Conservation (phyloP, 2,888 invertebrate genomes). For the Cantharis rustica region DNA sequence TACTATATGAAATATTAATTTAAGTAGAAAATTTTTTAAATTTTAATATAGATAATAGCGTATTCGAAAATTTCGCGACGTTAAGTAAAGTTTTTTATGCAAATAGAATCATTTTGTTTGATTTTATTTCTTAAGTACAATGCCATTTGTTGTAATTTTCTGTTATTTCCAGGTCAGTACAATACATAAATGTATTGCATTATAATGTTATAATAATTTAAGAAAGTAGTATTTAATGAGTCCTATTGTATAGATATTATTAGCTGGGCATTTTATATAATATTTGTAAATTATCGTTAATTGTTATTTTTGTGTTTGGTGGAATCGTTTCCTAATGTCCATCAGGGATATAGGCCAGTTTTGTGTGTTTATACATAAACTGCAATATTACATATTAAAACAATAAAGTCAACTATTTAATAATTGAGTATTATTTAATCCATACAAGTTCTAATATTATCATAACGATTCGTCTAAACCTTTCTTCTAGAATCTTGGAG, state of each 20-base stretch:
- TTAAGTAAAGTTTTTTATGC: not conserved
- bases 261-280: constrained; percentile 49
- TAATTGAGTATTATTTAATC: not conserved
- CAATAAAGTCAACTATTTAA: not conserved
- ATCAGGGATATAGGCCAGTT: constrained; percentile 54
- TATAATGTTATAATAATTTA: constrained; percentile 8
- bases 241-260: constrained; percentile 38
- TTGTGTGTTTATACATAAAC: constrained; percentile 30
- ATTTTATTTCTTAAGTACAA: constrained; percentile 41
- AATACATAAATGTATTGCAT: constrained; percentile 16
- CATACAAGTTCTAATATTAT: too few species aligned
- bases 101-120: not conserved
- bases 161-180: constrained; percentile 25
- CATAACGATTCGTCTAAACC: too few species aligned
- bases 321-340: constrained; percentile 39
- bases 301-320: constrained; percentile 39
- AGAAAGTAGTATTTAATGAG: constrained; percentile 13
- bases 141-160: constrained; percentile 41
- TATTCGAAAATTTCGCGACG: not conserved
- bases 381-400: constrained; percentile 4
- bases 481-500: too few species aligned
- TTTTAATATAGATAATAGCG: not conserved
- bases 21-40: not conserved
- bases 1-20: not conserved
- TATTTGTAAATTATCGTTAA: constrained; percentile 44